These are phyloP conservation scores for Calliopum simillimum DNA, from an alignment of 2,888 invertebrate species.

Conservation along the genomic window DNA sequence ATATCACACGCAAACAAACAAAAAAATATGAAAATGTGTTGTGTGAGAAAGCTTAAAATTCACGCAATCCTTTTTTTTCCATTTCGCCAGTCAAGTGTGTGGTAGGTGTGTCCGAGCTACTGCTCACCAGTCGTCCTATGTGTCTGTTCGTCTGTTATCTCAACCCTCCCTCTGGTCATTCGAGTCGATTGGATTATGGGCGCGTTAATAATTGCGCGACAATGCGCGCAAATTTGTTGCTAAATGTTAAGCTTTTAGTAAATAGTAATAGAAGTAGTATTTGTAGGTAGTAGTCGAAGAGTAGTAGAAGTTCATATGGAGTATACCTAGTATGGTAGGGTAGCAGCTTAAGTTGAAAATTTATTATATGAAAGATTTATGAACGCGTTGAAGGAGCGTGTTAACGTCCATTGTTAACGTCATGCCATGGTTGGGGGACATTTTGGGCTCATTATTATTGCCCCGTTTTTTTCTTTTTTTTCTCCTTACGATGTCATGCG, in stretches of 20 bases:
- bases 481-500: slow-evolving; percentile 7
- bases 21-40: slow-evolving; percentile 18
- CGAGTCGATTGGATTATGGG: neutral
- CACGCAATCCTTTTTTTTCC: slow-evolving; percentile 36
- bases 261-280: neutral
- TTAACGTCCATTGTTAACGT: slow-evolving; percentile 33
- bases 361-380: slow-evolving; percentile 44
- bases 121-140: neutral
- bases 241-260: slow-evolving; percentile 21
- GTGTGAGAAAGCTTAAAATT: slow-evolving; percentile 44
- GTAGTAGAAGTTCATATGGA: neutral
- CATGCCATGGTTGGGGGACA: slow-evolving; percentile 32
- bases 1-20: slow-evolving; percentile 16
- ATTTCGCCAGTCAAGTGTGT: neutral
- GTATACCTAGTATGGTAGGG: neutral
- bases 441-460: slow-evolving; percentile 28
- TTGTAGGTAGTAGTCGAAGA: too few relatives aligned
- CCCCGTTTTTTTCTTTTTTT: slow-evolving; percentile 37
- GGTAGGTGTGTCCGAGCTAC: neutral
- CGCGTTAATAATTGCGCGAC: slow-evolving; percentile 18
- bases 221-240: slow-evolving; percentile 36
- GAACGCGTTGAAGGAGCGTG: slow-evolving; percentile 44
- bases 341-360: slow-evolving; percentile 9
- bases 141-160: neutral
- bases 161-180: neutral